phyloP scores from a whole-genome alignment of 92 coral and sea anemone genomes.

The Virgularia gustaviana region DNA sequence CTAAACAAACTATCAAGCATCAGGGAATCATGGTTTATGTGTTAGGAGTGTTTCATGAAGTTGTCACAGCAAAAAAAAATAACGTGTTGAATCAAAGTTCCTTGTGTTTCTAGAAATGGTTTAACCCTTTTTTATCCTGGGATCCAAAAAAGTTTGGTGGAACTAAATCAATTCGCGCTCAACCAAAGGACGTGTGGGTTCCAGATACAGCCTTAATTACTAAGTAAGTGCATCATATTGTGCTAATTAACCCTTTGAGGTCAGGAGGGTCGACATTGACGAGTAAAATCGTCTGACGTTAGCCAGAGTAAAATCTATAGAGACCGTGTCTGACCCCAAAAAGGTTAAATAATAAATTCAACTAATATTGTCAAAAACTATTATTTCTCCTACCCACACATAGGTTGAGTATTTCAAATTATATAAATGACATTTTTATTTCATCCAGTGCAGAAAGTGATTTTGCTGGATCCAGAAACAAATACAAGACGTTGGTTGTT shows the following conservation, averaged over 20 bases:
- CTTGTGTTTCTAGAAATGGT: conserved; percentile 58
- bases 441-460: conserved; percentile 37
- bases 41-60: too few relatives aligned
- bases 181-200: conserved; percentile 79
- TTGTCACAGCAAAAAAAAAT: too few relatives aligned
- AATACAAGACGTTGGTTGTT: conserved; percentile 75
- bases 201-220: conserved; percentile 85
- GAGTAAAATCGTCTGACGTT: too few relatives aligned
- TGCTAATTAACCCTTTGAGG: too few relatives aligned
- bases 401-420: not conserved
- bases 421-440: not conserved
- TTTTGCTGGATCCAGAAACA: conserved; percentile 69
- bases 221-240: conserved; percentile 61
- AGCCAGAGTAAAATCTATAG: too few relatives aligned
- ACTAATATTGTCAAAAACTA: not conserved
- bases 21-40: too few relatives aligned
- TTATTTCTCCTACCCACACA: not conserved
- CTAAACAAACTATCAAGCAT: too few relatives aligned
- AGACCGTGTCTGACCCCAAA: too few relatives aligned
- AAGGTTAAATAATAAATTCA: not conserved
- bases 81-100: too few relatives aligned
- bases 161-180: conserved; percentile 59
- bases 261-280: too few relatives aligned
- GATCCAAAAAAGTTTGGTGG: conserved; percentile 61
- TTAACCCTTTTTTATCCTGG: conserved; percentile 77